Base-by-base conservation (phyloP, 2,113 vertebrate genomes). In the Deroptyus accipitrinus region DNA sequence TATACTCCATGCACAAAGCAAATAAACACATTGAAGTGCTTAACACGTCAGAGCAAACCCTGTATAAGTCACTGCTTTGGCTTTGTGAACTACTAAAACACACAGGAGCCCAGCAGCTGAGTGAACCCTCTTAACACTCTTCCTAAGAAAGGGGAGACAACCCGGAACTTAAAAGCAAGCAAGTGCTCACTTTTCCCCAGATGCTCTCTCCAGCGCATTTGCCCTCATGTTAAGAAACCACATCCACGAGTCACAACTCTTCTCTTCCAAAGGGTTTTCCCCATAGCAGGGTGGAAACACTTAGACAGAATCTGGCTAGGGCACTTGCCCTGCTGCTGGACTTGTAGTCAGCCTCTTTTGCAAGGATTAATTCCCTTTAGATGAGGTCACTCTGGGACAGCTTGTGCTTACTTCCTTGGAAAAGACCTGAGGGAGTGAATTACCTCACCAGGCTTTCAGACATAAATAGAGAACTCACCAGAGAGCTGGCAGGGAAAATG, bases 171-270 rank as follows among this genome's bases (percentile, higher is more conserved):
- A 28, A 41, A 75, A 4, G 0, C 48, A 68, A 31, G 10, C 31
- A 55, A 2, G 10, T 3, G 27, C 11, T 76, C 20, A 4, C 68
- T 41, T 70, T 17, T 44, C 20, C 74, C 31, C 14, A 18, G 9
- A 14, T 15, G 63, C 39, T 46, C 28, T 51, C 61, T 63, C 23
- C 77, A 61, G 75, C 48, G 46, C 72, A 27, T 17, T 72, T 33
- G 33, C 41, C 30, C 54, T 57, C 1, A 0, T 2, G 49, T 9
- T 49, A 55, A 16, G 41, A 52, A 83, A 42, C 6, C 20, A 35
- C 19, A 75, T 57, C 31, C 51, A 49, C 16, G 6, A 12, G 10
- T 13, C 54, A 63, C 5, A 23, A 6, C 73, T 10, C 42, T 39
- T 78, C 41, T 46, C 8, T 90, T 70, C 49, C 68, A 23, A 66